A percentile compares a stretch with the other conserved stretches of the same genome.
These are phyloP conservation scores for Camelus bactrianus DNA, from an alignment of 2,113 vertebrate species.

Conservation along the genomic window DNA sequence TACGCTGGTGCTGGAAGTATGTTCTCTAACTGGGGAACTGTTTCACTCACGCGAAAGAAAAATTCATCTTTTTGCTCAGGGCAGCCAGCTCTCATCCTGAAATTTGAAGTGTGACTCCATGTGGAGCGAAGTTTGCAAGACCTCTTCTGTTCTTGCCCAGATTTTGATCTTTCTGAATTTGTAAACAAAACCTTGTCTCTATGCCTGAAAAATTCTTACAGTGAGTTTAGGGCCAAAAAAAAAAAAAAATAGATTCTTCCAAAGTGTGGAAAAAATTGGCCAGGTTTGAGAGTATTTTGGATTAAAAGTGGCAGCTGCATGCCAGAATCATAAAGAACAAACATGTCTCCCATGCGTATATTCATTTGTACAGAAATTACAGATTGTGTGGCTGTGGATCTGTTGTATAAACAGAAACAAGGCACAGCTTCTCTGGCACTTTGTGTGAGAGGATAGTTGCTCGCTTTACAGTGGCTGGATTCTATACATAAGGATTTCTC, in stretches of 20 bases:
- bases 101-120: neutral
- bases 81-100: neutral
- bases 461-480: neutral
- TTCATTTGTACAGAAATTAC: neutral
- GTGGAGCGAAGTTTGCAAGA: neutral
- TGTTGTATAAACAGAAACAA: neutral
- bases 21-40: neutral
- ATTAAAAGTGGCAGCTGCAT: conserved; percentile 22
- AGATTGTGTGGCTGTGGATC: neutral
- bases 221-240: conserved; percentile 27
- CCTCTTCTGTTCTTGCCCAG: conserved; percentile 23
- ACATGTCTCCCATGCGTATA: neutral
- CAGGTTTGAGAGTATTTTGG: conserved; percentile 54
- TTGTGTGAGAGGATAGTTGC: neutral
- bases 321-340: conserved; percentile 55
- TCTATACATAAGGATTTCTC: neutral
- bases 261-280: conserved; percentile 53
- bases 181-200: conserved; percentile 67
- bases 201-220: conserved; percentile 28
- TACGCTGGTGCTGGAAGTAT: neutral
- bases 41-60: conserved; percentile 1
- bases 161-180: conserved; percentile 69
- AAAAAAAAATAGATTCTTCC: conserved; percentile 49
- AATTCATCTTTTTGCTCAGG: neutral
- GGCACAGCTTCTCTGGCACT: neutral